Evolutionary conservation across 1,140 invertebrate species (phyloP), one percentile per base, ranked within the genome.

Genomic region (Apocrypta bakeri): DNA sequence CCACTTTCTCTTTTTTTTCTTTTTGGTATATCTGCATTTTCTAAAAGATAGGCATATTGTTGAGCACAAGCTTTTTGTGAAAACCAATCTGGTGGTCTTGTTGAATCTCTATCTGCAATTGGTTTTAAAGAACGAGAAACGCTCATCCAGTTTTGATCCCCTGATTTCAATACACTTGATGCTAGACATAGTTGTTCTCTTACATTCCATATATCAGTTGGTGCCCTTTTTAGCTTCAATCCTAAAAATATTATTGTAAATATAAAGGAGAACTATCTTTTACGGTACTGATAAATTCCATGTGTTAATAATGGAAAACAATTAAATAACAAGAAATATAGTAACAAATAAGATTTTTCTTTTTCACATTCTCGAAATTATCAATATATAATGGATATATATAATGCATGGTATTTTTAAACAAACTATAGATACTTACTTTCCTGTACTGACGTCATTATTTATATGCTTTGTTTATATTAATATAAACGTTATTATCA

Each of bases 81-180:
- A 90, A 97, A 98, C 96, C 97, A 98, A 89, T 98, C 97, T 0
- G 93, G 86, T 1, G 97, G 96, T 81, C 96, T 90, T 80, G 84
- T 24, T 1, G 86, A 84, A 72, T 95, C 95, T 76, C 94, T 93
- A 86, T 98, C 97, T 0, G 94, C 94, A 86, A 94, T 95, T 81
- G 92, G 94, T 92, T 95, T 97, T 85, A 94, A 93, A 81, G 93
- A 95, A 83, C 97, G 92, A 48, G 97, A 97, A 0, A 99, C 97
- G 0, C 96, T 96, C 89, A 97, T 97, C 97, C 97, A 98, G 90
- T 98, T 98, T 91, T 98, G 97, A 90, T 98, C 97, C 0, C 97
- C 97, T 90, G 96, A 97, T 86, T 96, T 94, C 1, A 95, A 92
- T 0, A 99, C 97, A 29, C 97, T 96, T 1, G 97, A 97, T 0